Conservation (phyloP, 1,140 invertebrate genomes). For the Trichogramma pretiosum region DNA sequence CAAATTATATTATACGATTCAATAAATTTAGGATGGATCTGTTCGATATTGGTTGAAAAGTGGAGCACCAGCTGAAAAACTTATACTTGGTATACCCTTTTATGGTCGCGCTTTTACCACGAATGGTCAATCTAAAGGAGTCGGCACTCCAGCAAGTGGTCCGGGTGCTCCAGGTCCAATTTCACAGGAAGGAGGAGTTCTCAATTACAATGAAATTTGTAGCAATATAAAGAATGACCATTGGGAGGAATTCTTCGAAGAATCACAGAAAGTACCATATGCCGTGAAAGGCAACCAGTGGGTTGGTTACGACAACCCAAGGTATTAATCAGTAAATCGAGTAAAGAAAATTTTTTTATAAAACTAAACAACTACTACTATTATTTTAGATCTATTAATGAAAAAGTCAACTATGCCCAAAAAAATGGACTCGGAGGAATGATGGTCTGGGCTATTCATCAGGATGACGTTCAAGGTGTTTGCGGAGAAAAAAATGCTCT, state of each 20-base stretch:
- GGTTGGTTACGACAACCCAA: constrained; percentile 63
- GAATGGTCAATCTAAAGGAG: constrained; percentile 35
- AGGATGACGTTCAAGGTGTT: constrained; percentile 58
- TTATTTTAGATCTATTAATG: constrained; percentile 44
- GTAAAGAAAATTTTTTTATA: no score
- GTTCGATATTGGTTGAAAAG: constrained; percentile 53
- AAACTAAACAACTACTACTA: no score
- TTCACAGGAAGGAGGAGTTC: constrained; percentile 57
- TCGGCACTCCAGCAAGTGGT: constrained; percentile 48
- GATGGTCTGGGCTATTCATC: constrained; percentile 69
- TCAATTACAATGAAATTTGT: constrained; percentile 68
- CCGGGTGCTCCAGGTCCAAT: constrained; percentile 58
- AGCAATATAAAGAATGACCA: constrained; percentile 21
- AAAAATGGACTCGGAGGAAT: constrained; percentile 49
- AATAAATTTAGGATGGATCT: constrained; percentile 39
- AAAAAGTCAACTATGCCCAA: constrained; percentile 50
- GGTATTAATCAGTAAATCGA: constrained; percentile 30
- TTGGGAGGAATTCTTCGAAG: constrained; percentile 48
- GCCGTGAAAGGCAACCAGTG: constrained; percentile 56
- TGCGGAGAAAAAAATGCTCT: constrained; percentile 56
- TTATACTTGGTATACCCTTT: constrained; percentile 56
- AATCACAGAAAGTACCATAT: constrained; percentile 54
- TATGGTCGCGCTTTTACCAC: constrained; percentile 58
- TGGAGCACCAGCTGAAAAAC: constrained; percentile 48
- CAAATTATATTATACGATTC: no score